Evolutionary conservation across 2,113 vertebrate species (phyloP).

Genomic region (Vimba vimba): DNA sequence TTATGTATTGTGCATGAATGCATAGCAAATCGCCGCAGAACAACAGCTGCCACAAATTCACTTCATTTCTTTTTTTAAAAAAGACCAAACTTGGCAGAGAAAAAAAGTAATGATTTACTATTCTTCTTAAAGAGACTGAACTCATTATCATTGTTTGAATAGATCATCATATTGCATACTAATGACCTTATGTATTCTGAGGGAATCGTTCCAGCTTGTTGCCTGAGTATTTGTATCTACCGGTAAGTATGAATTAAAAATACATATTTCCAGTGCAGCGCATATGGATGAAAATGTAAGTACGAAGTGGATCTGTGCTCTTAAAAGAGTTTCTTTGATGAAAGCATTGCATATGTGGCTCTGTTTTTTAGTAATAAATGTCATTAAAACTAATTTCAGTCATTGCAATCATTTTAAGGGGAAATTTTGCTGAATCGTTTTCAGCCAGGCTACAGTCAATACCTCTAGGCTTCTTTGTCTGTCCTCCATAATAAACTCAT

Average conservation of each 20-base stretch:
- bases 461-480: slow-evolving; percentile 16
- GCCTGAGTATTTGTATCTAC: slow-evolving; percentile 1
- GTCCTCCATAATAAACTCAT: background rate
- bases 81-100: slow-evolving; percentile 10
- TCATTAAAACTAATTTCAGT: slow-evolving; percentile 5
- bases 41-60: slow-evolving; percentile 4
- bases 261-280: background rate
- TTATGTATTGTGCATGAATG: slow-evolving; percentile 14
- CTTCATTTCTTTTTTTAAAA: background rate
- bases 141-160: slow-evolving; percentile 12
- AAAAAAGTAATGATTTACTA: background rate
- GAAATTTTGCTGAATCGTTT: background rate
- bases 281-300: background rate
- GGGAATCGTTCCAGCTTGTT: slow-evolving; percentile 25
- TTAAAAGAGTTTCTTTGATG: slow-evolving; percentile 11
- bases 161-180: slow-evolving; percentile 43
- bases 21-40: slow-evolving; percentile 30
- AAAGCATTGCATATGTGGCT: slow-evolving; percentile 12
- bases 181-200: slow-evolving; percentile 37
- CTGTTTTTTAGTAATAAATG: slow-evolving; percentile 1
- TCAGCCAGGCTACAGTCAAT: background rate
- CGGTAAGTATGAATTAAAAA: too few relatives aligned
- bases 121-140: background rate
- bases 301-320: background rate
- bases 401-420: slow-evolving; percentile 11